These are phyloP conservation scores for Penaeus indicus DNA, from an alignment of 1,140 invertebrate genomes.

Conservation along the genomic window DNA sequence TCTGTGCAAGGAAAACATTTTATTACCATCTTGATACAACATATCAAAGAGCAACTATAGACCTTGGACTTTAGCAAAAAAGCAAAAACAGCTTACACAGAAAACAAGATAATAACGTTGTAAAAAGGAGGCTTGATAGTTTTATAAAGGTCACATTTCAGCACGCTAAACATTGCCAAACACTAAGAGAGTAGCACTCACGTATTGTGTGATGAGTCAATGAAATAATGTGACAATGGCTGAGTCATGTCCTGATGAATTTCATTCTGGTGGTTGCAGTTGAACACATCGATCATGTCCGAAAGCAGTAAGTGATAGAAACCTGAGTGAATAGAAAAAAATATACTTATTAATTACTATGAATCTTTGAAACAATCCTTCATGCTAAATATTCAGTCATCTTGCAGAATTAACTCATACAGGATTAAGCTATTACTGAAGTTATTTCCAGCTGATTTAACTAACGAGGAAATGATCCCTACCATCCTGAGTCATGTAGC, in stretches of 20 bases:
- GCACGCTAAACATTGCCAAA: background rate
- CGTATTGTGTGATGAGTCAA: constrained; percentile 79
- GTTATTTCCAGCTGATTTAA: background rate
- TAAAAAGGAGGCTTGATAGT: background rate
- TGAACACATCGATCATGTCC: constrained; percentile 70
- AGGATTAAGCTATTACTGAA: background rate
- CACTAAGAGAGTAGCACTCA: constrained; percentile 67
- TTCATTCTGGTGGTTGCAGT: constrained; percentile 67
- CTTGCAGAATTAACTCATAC: background rate
- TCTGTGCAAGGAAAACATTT: too few species aligned
- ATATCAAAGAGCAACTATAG: too few species aligned
- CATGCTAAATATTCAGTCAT: background rate
- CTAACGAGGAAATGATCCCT: background rate
- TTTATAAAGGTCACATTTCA: background rate
- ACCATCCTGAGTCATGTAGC: constrained; percentile 66
- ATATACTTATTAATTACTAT: background rate
- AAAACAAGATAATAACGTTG: too few species aligned
- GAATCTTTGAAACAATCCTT: background rate
- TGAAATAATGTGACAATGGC: constrained; percentile 78
- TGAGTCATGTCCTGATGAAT: constrained; percentile 77
- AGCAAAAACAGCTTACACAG: too few species aligned
- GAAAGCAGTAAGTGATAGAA: constrained; percentile 71
- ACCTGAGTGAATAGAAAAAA: constrained; percentile 66
- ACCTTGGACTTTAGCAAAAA: too few species aligned
- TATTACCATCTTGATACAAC: too few species aligned